Evolutionary conservation across 2,113 vertebrate genomes (phyloP), one percentile per base, ranked within the genome.

Genomic region (Uria lomvia): DNA sequence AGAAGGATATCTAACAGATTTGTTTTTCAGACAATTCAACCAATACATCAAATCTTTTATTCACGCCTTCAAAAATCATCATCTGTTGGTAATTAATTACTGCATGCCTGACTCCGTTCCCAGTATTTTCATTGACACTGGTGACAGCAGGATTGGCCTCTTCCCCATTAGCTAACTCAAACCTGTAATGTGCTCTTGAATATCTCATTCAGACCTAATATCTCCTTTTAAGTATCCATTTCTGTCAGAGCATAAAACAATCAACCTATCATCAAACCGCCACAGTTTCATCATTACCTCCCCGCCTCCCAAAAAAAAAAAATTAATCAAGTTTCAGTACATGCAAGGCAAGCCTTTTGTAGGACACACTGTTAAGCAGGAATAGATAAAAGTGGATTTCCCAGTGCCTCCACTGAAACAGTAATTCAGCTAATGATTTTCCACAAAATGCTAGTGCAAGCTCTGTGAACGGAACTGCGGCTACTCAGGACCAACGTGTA

Each of bases 361-460:
- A 63, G 56, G 40, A 75, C 63, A 87, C 43, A 34, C 62, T 86
- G 62, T 34, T 93, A 94, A 74, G 76, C 42, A 92, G 91, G 71
- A 95, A 80, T 13, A 56, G 70, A 59, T 26, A 60, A 68, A 76
- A 95, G 82, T 32, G 50, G 30, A 93, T 88, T 94, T 93, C 76
- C 65, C 72, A 13, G 27, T 38, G 60, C 38, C 67, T 88, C 32
- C 11, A 82, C 68, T 60, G 63, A 88, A 95, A 90, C 68, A 63
- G 70, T 85, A 96, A 91, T 30, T 88, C n/a, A 94, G 58, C 67
- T 87, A 95, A 96, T 58, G 85, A 96, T 78, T 91, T 81, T 53
- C 86, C 74, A 36, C 58, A 96, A 83, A 86, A 67, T 58, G 73
- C 47, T 56, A 88, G 52, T 30, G 62, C 49, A 66, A 62, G 59